Base-by-base conservation (phyloP, 2,888 invertebrate species). In the Scrobipalpa atriplicella region DNA sequence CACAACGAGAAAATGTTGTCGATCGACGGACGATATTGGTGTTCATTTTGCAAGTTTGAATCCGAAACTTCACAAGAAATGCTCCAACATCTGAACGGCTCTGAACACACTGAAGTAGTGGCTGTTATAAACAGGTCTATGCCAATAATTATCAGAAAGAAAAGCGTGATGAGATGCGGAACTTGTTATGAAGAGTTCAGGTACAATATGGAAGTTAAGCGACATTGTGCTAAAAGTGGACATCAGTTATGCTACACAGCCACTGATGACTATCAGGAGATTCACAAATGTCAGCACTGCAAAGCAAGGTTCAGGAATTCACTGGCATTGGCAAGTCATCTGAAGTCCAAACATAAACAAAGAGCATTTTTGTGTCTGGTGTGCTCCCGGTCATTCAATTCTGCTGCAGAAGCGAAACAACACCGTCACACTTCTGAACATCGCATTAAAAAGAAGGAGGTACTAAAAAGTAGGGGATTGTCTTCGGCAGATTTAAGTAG, bases 101-200 rank as follows among this genome's bases (percentile, higher is more conserved):
- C 90, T 7, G 94, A 94, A 51, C 97, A 97, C 81, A 93, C 93
- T 56, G 96, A 97, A 81, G 95, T 96, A 0, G 94, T 96, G 0
- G 93, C 95, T 2, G 95, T 95, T 16, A 95, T 97, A 70, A 97
- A 97, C 79, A 93, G 96, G 75, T 97, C 97, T 0, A 96, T 97
- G 78, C 97, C 97, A 1, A 95, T 97, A 62, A 94, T 95, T 39
- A 95, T 97, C 67, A 93, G 95, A 70, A 95, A 95, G 77, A 94
- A 95, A 68, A 91, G 93, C 1, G 89, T 93, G 0, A 82, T 96
- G 5, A 85, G 89, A 69, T 98, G 98, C 81, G 86, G 85, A 0
- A 94, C 94, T 19, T 98, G 98, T 81, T 81, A 83, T 10, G 90
- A 94, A 76, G 90, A 93, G 47, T 98, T 98, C 80, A 93, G 95